These are phyloP conservation scores for Aporophyla lueneburgensis DNA, from an alignment of 2,888 invertebrate species.

Conservation along the genomic window DNA sequence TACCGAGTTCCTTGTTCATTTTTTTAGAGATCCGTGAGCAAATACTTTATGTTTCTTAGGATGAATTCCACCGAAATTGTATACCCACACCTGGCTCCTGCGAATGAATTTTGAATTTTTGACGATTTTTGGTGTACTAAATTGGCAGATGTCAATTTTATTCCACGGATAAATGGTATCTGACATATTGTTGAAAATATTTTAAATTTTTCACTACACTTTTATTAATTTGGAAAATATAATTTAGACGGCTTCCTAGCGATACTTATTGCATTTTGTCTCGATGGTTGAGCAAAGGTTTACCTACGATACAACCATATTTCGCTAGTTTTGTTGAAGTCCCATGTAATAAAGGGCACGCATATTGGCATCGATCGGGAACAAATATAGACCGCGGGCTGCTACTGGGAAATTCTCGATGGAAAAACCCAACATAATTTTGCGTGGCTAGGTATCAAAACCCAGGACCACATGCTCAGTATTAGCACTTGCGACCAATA, in stretches of 20 bases:
- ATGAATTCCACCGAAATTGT: no score
- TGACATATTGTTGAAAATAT: not conserved
- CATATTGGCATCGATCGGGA: no score
- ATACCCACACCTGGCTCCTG: no score
- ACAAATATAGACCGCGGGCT: not conserved
- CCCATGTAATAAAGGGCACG: not conserved
- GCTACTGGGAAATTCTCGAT: not conserved
- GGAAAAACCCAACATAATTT: not conserved
- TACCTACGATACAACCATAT: not conserved
- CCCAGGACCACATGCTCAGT: not conserved
- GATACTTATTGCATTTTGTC: not conserved
- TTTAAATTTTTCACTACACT: not conserved
- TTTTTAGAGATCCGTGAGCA: slow-evolving; percentile 57
- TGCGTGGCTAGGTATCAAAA: not conserved
- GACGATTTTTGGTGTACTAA: no score
- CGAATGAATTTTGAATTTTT: no score
- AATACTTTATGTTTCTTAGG: not conserved
- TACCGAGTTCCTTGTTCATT: slow-evolving; percentile 46
- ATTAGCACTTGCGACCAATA: not conserved
- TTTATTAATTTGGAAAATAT: not conserved
- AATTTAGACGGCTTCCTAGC: not conserved
- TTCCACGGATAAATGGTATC: no score
- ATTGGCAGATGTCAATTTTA: no score
- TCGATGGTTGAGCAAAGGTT: not conserved
- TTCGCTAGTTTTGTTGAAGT: not conserved